Conservation (phyloP, 1,140 invertebrate species). For the Lucilia cuprina region DNA sequence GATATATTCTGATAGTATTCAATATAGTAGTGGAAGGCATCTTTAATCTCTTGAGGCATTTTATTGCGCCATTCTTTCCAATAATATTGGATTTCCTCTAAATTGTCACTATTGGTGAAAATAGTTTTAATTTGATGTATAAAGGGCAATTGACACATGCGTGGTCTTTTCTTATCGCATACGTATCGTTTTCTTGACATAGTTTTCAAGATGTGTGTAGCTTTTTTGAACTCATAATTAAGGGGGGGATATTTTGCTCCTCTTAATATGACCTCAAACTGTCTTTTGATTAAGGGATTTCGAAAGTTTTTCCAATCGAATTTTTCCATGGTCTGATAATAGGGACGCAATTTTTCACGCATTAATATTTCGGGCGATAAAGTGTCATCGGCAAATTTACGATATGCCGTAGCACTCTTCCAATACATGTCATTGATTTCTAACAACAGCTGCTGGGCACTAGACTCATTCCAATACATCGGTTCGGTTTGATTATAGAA, state of each 20-base stretch:
- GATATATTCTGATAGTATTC: constrained; percentile 37
- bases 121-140: constrained; percentile 40
- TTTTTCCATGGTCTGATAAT: constrained; percentile 37
- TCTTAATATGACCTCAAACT: constrained; percentile 40
- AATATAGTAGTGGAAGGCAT: constrained; percentile 38
- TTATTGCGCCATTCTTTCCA: constrained; percentile 43
- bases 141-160: constrained; percentile 40
- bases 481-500: neutral
- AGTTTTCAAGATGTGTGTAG: constrained; percentile 36
- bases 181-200: constrained; percentile 40
- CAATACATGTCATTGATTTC: constrained; percentile 39
- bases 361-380: constrained; percentile 41
- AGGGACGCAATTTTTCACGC: constrained; percentile 40
- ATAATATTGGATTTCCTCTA: constrained; percentile 42
- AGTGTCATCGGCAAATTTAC: constrained; percentile 40
- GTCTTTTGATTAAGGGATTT: constrained; percentile 37
- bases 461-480: constrained; percentile 28
- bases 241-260: constrained; percentile 40
- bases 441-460: constrained; percentile 23
- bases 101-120: constrained; percentile 42
- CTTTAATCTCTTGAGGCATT: constrained; percentile 34
- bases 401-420: constrained; percentile 40
- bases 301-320: constrained; percentile 40
- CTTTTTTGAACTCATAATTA: constrained; percentile 39
- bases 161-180: constrained; percentile 14